Evolutionary conservation across 2,888 invertebrate species (phyloP), one percentile per base, ranked within the genome.

Genomic region (Antitype chi): DNA sequence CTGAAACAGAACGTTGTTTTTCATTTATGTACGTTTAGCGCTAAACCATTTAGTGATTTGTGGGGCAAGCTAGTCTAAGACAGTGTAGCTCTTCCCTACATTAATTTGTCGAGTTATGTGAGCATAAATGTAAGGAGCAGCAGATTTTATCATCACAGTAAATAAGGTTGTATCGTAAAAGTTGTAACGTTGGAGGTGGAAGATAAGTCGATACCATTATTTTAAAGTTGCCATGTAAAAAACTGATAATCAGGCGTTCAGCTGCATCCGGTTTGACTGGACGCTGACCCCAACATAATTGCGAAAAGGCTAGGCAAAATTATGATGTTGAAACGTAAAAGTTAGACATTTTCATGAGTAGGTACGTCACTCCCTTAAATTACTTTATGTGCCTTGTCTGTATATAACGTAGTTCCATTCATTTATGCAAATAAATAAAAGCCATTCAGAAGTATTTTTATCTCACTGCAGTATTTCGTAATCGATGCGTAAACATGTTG

Each of bases 401-500:
- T 13, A 62, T 60, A 17, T 25, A 47, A 53, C 6, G 4, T 17
- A 67, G 2, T 53, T 68, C 20, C 53, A 20, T 32, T 59, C 28
- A 43, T 64, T 1, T 49, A 63, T 28, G 49, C 11, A 70, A 76
- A 79, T 55, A 47, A 59, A 53, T 20, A 67, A 69, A 68, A 70
- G 20, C 15, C n/a, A 71, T 64, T 68, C 47, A 57, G 9, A 72
- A 67, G 49, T 68, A 67, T 57, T 67, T 9, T 73, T 67, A 67
- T 70, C 55, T 68, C 49, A 64, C 23, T 62, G 38, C 25, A 38
- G 38, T 38, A 70, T 76, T 76, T 72, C 78, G 38, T 79, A 85
- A 84, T 57, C 57, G 55, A 81, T 79, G 74, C 66, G 64, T 68
- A 68, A 74, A 70, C 57, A 55, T 64, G 38, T 59, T 47, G 71